These are phyloP conservation scores for Acanthosepion esculentum DNA, from an alignment of 2,888 invertebrate genomes.

Conservation along the genomic window DNA sequence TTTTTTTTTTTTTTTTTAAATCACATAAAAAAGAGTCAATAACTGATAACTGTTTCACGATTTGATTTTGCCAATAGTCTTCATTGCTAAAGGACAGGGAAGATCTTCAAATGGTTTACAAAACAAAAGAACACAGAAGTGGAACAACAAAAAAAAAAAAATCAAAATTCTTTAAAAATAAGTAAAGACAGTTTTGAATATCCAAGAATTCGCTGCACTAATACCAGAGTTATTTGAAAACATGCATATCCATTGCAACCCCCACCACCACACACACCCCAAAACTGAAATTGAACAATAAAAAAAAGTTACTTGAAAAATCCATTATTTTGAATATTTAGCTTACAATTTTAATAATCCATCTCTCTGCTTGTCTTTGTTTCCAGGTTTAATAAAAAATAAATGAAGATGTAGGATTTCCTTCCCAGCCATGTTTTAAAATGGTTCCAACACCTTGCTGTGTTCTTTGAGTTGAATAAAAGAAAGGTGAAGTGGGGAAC, in stretches of 20 bases:
- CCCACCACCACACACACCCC: not conserved
- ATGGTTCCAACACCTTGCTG: not conserved
- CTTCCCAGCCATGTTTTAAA: not conserved
- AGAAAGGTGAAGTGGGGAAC: not conserved
- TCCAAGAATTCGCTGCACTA: not conserved
- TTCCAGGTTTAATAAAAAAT: not conserved
- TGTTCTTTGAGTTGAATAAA: not conserved
- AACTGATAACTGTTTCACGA: not conserved
- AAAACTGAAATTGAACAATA: not conserved
- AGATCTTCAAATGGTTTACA: not conserved
- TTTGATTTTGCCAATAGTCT: not conserved
- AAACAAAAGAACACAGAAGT: not conserved
- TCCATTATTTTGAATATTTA: not conserved
- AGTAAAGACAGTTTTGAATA: not conserved
- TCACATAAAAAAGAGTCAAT: not conserved
- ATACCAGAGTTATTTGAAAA: not conserved
- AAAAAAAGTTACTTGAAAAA: not conserved
- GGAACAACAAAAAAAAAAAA: not conserved
- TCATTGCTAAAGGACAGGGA: not conserved
- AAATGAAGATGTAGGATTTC: not conserved
- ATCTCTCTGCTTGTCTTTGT: not conserved
- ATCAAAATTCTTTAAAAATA: not conserved
- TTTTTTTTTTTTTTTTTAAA: not conserved
- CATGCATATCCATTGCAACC: not conserved
- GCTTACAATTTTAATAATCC: no score